Evolutionary conservation across 1,140 invertebrate species (phyloP).

Genomic region (Cotesia chilonis): DNA sequence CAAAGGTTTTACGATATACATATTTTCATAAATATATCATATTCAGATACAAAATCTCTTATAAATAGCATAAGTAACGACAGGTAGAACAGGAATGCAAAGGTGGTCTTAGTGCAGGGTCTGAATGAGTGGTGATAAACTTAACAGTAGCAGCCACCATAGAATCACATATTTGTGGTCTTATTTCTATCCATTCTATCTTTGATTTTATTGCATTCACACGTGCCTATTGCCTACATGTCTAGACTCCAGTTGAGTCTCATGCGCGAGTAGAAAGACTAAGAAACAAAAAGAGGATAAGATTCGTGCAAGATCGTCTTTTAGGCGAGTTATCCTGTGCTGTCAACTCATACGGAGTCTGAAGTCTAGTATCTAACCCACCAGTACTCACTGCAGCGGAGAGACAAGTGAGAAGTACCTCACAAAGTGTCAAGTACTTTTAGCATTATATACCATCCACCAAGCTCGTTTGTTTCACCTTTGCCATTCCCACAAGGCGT

Average conservation of each 20-base stretch:
- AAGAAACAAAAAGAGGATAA: too few relatives aligned
- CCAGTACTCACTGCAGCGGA: slow-evolving; percentile 13
- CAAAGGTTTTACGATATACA: slow-evolving; percentile 15
- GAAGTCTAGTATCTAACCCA: neutral
- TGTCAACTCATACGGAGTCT: too few relatives aligned
- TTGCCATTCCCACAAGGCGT: slow-evolving; percentile 39
- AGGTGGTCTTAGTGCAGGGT: neutral
- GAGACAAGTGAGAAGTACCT: slow-evolving; percentile 41
- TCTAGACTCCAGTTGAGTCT: too few relatives aligned
- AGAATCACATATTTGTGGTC: slow-evolving; percentile 9
- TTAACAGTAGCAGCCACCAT: neutral
- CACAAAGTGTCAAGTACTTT: slow-evolving; percentile 9
- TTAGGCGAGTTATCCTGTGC: too few relatives aligned
- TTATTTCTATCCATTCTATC: slow-evolving; percentile 1
- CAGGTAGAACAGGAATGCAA: neutral
- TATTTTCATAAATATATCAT: neutral
- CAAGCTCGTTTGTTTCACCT: slow-evolving; percentile 41
- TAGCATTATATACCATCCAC: too few relatives aligned
- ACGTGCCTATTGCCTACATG: too few relatives aligned
- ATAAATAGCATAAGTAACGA: too few relatives aligned
- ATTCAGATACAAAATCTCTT: too few relatives aligned
- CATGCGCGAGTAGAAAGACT: too few relatives aligned
- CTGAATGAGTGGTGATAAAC: neutral
- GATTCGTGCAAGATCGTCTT: too few relatives aligned
- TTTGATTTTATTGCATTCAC: neutral